Conservation (phyloP, 2,888 invertebrate genomes). For the Odontocolon sp. region DNA sequence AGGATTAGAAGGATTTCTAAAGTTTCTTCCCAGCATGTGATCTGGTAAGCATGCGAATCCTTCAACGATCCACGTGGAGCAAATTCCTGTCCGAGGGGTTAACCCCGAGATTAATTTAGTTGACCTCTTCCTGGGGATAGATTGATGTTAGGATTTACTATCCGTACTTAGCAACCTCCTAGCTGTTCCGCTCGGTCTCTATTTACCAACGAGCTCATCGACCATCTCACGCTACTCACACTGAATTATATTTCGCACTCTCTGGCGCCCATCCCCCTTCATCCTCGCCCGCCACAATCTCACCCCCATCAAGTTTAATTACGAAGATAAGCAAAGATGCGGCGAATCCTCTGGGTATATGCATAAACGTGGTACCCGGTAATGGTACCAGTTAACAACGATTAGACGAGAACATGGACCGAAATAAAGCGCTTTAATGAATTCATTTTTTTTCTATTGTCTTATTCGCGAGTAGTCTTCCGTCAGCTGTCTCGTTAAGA, state of each 20-base stretch:
- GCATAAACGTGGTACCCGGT: conserved; percentile 46
- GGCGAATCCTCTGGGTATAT: conserved; percentile 38
- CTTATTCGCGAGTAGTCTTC: no score
- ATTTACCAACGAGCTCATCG: conserved; percentile 56
- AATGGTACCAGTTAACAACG: conserved; percentile 56
- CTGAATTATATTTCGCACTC: conserved; percentile 54
- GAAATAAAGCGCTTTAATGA: conserved; percentile 4
- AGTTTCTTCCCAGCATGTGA: no score
- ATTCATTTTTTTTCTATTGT: neutral
- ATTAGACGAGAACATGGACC: conserved; percentile 45
- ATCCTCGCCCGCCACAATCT: conserved; percentile 51
- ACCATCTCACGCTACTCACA: conserved; percentile 19
- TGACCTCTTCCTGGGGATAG: conserved; percentile 59
- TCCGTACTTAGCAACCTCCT: conserved; percentile 46
- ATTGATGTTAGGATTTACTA: conserved; percentile 62
- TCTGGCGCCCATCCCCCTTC: conserved; percentile 32
- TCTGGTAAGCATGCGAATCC: conserved; percentile 53
- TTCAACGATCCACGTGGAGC: conserved; percentile 31
- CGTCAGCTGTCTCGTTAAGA: no score
- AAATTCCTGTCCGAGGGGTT: conserved; percentile 57
- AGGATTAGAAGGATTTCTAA: conserved; percentile 18
- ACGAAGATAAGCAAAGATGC: conserved; percentile 59
- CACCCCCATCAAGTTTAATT: conserved; percentile 60
- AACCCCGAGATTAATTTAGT: conserved; percentile 62
- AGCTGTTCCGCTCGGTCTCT: conserved; percentile 39